Evolutionary conservation across 2,888 invertebrate genomes (phyloP).

Genomic region (Lasioglossum villosulum): DNA sequence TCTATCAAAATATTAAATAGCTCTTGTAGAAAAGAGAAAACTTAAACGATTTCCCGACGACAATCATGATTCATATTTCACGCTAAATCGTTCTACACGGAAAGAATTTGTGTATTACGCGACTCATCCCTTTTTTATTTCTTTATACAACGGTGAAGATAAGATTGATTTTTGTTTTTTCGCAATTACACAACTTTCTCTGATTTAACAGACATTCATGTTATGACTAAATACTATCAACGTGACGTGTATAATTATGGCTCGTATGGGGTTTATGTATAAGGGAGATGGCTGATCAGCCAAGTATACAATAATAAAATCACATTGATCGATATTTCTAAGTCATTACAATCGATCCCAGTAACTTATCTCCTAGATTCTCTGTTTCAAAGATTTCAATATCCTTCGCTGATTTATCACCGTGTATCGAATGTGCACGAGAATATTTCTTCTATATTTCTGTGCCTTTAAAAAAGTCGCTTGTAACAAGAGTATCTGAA

Average conservation of each 20-base stretch:
- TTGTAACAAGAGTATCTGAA: conserved; percentile 4
- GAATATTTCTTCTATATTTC: neutral
- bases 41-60: neutral
- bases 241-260: conserved; percentile 61
- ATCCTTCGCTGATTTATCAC: conserved; percentile 11
- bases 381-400: conserved; percentile 5
- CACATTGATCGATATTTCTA: conserved; percentile 53
- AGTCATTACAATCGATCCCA: conserved; percentile 36
- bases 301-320: conserved; percentile 62
- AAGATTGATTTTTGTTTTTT: conserved; percentile 39
- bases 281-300: conserved; percentile 57
- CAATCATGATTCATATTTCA: neutral
- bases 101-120: conserved; percentile 53
- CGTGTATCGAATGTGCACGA: conserved; percentile 25
- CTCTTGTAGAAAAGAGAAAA: conserved; percentile 25
- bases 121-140: conserved; percentile 52
- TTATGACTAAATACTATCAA: conserved; percentile 64
- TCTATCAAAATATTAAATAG: conserved; percentile 34
- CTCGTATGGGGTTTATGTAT: conserved; percentile 70
- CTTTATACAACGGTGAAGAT: conserved; percentile 59
- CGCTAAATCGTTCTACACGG: conserved; percentile 18
- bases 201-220: conserved; percentile 59
- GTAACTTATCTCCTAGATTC: conserved; percentile 27
- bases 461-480: neutral
- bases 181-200: conserved; percentile 57